Evolutionary conservation across 1,140 invertebrate species (phyloP).

Genomic region (Lasaia peninsularis): DNA sequence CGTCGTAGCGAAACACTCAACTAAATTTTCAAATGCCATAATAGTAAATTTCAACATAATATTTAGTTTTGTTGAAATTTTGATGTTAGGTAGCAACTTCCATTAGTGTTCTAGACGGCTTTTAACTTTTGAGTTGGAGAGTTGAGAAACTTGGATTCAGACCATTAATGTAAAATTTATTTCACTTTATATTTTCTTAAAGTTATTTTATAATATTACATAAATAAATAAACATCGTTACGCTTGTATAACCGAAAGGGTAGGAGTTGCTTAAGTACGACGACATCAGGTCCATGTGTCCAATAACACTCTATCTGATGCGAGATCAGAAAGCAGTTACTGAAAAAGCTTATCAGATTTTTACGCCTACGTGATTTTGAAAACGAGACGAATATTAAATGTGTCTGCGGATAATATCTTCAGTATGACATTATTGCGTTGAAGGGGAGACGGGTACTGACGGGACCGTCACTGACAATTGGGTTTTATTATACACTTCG

Average conservation of each 20-base stretch:
- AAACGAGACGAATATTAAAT: slow-evolving; percentile 56
- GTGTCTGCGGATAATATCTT: slow-evolving; percentile 56
- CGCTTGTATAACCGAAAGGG: no score
- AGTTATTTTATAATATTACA: not conserved
- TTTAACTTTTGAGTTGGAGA: not conserved
- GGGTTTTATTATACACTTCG: slow-evolving; percentile 28
- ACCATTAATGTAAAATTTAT: not conserved
- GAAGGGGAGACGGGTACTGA: slow-evolving; percentile 35
- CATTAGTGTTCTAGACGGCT: slow-evolving; percentile 3
- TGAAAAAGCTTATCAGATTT: slow-evolving; percentile 61
- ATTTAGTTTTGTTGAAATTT: not conserved
- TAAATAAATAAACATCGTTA: no score
- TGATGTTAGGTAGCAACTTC: not conserved
- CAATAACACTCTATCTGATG: not conserved
- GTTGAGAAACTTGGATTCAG: not conserved
- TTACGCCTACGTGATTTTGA: slow-evolving; percentile 50
- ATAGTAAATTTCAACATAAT: not conserved
- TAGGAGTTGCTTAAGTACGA: no score
- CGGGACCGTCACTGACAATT: slow-evolving; percentile 30
- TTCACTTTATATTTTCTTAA: not conserved
- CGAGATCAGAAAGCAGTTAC: slow-evolving; percentile 14
- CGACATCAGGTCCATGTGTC: no score
- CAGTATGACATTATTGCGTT: slow-evolving; percentile 58
- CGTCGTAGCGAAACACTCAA: no score
- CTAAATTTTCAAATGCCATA: no score